Evolutionary conservation across 2,113 vertebrate species (phyloP).

Genomic region (Syrrhaptes paradoxus): DNA sequence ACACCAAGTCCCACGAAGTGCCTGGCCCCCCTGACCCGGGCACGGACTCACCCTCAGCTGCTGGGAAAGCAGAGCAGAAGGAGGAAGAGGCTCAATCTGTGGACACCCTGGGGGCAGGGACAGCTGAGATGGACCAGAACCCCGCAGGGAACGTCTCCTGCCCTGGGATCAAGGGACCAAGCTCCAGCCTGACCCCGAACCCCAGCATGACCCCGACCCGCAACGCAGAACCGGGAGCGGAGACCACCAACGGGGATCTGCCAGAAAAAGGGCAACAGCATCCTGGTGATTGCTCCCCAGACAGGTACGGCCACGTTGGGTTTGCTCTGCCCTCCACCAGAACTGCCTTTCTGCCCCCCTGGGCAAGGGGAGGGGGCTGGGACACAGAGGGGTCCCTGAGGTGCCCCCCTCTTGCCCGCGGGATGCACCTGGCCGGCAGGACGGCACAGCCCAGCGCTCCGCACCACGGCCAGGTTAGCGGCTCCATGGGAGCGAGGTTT

Average conservation of each 20-base stretch:
- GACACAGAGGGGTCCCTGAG: not conserved
- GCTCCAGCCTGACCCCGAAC: not conserved
- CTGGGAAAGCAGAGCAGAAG: not conserved
- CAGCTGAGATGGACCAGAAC: not conserved
- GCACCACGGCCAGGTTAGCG: not conserved
- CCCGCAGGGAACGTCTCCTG: not conserved
- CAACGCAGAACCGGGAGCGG: fast-evolving
- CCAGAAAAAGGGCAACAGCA: not conserved
- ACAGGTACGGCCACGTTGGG: not conserved
- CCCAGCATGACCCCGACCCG: not conserved
- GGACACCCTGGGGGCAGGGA: not conserved
- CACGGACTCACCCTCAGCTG: not conserved
- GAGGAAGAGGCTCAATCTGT: not conserved
- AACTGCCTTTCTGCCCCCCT: not conserved
- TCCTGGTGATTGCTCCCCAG: not conserved
- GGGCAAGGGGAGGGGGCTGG: not conserved
- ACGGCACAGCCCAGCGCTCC: fast-evolving
- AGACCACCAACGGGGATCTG: not conserved
- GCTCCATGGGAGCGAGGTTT: conserved; percentile 2
- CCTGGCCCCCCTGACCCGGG: not conserved
- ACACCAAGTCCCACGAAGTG: fast-evolving
- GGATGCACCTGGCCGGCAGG: conserved; percentile 23
- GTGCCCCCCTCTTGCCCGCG: fast-evolving
- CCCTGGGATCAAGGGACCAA: fast-evolving
- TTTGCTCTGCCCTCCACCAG: not conserved